phyloP scores from a whole-genome alignment of 2,113 vertebrate genomes.

The Opisthocomus hoazin region DNA sequence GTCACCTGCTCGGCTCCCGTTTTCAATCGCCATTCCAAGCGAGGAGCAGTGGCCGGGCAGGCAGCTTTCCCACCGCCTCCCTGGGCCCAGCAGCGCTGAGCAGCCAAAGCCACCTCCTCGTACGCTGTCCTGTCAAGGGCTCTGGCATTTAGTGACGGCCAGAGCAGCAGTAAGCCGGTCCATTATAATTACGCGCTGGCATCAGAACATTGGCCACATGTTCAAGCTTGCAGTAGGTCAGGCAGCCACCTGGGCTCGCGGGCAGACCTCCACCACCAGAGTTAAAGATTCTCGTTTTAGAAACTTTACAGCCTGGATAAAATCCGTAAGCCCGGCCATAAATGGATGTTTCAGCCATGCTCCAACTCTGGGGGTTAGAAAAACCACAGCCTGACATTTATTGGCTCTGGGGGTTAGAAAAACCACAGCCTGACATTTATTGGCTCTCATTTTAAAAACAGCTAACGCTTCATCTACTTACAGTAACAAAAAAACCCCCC shows the following conservation, averaged over 20 bases:
- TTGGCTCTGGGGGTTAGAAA: neutral
- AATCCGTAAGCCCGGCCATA: neutral
- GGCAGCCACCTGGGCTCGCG: slow-evolving; percentile 29
- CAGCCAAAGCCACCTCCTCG: neutral
- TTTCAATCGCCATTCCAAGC: neutral
- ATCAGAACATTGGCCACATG: neutral
- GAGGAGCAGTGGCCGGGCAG: neutral
- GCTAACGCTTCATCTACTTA: neutral
- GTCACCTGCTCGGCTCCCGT: neutral
- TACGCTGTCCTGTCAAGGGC: neutral
- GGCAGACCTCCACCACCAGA: fast-evolving
- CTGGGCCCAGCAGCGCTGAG: neutral
- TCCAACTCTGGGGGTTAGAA: neutral
- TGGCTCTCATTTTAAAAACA: neutral
- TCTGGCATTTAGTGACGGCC: neutral
- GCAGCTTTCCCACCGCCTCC: neutral
- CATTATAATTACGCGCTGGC: neutral
- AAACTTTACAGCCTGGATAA: neutral
- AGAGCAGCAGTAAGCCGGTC: neutral
- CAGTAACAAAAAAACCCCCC: neutral
- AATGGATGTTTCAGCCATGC: neutral
- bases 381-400: neutral
- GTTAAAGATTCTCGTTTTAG: neutral
- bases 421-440: neutral
- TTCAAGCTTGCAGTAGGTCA: slow-evolving; percentile 3